These are phyloP conservation scores for Scarus forsteni DNA, from an alignment of 2,797 vertebrate genomes.

Conservation along the genomic window DNA sequence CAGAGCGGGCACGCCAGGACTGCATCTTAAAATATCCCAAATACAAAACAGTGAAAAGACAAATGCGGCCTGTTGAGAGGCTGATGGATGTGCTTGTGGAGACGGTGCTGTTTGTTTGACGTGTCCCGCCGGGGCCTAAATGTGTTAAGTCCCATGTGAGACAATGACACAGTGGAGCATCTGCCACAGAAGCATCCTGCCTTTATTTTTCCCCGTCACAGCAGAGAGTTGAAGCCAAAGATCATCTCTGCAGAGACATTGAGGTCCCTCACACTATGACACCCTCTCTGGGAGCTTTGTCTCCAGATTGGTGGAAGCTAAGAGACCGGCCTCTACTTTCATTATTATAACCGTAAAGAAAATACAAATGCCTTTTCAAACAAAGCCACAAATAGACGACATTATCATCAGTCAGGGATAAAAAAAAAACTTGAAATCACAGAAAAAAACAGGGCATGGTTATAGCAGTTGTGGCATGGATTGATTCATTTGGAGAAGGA, in stretches of 20 bases:
- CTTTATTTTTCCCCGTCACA: conserved; percentile 39
- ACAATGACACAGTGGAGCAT: conserved; percentile 39
- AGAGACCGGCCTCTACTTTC: conserved; percentile 5
- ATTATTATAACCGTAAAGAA: conserved; percentile 21
- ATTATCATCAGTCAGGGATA: background rate
- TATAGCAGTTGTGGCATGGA: too few species aligned
- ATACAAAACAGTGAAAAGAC: conserved; percentile 26
- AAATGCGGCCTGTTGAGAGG: conserved; percentile 28
- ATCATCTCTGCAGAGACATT: conserved; percentile 33
- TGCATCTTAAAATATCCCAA: conserved; percentile 56
- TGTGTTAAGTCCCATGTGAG: conserved; percentile 68
- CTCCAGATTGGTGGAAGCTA: conserved; percentile 15
- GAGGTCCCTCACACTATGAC: conserved; percentile 22
- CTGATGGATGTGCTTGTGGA: conserved; percentile 46
- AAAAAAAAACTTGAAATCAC: too few species aligned
- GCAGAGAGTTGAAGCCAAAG: conserved; percentile 28
- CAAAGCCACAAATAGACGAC: conserved; percentile 22
- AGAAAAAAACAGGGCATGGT: too few species aligned
- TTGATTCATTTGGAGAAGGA: too few species aligned
- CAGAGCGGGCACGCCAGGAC: conserved; percentile 21
- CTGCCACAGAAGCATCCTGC: conserved; percentile 42
- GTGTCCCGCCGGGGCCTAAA: conserved; percentile 56
- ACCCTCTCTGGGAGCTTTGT: conserved; percentile 31
- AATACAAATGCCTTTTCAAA: conserved; percentile 19
- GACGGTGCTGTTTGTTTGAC: conserved; percentile 61